These are phyloP conservation scores for Graptemys geographica DNA, from an alignment of 2,797 vertebrate genomes.

Conservation along the genomic window DNA sequence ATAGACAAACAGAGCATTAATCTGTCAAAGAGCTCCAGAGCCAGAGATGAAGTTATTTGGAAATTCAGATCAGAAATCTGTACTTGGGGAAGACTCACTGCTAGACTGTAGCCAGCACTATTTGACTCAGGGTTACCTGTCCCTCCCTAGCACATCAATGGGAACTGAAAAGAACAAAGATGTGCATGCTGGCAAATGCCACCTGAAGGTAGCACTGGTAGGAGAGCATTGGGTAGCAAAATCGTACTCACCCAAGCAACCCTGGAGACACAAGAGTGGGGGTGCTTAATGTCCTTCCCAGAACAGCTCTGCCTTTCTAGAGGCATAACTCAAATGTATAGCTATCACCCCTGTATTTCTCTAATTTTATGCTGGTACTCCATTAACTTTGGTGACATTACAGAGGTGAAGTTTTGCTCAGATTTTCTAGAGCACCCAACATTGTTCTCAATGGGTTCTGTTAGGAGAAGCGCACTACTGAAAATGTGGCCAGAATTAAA, in stretches of 20 bases:
- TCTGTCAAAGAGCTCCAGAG: not conserved
- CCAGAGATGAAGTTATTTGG: not conserved
- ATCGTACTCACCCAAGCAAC: fast-evolving
- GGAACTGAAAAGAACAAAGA: not conserved
- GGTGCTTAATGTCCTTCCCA: not conserved
- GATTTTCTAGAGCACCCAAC: not conserved
- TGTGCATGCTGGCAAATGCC: fast-evolving
- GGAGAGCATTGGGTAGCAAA: not conserved
- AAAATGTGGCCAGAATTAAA: not conserved
- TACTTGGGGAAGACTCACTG: not conserved
- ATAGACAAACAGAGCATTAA: not conserved
- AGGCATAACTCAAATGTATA: not conserved
- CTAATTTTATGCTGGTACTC: not conserved
- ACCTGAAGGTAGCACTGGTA: fast-evolving
- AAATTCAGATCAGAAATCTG: not conserved
- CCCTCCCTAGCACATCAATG: not conserved
- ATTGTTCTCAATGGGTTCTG: not conserved
- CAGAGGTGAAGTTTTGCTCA: not conserved
- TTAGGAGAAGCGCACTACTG: not conserved
- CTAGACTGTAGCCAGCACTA: not conserved
- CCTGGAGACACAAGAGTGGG: fast-evolving
- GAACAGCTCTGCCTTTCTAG: fast-evolving
- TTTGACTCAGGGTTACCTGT: not conserved
- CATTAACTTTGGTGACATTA: not conserved
- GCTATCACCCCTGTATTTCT: not conserved